A percentile compares a stretch with the other conserved stretches of the same genome.
Conservation (phyloP, 2,888 invertebrate species). For the Metalampra italica region DNA sequence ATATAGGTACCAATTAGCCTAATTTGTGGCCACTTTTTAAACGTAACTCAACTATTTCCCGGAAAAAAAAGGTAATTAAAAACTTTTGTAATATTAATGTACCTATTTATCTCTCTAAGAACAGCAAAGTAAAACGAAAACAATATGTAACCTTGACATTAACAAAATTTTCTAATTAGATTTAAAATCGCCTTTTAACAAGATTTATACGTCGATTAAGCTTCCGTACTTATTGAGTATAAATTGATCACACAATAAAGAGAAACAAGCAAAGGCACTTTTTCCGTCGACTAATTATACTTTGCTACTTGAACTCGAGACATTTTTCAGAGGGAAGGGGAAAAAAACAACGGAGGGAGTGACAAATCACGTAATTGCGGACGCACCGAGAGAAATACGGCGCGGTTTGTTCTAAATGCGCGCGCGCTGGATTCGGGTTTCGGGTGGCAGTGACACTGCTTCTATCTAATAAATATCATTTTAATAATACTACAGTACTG, state of each 20-base stretch:
- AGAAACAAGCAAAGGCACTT: conserved; percentile 60
- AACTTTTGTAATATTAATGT: too few species aligned
- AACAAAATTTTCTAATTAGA: background rate
- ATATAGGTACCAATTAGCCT: too few species aligned
- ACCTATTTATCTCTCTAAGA: too few species aligned
- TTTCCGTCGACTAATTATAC: conserved; percentile 71
- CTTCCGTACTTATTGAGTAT: conserved; percentile 35
- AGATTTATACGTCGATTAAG: conserved; percentile 9
- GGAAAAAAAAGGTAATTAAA: too few species aligned
- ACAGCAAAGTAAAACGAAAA: too few species aligned
- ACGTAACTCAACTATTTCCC: too few species aligned
- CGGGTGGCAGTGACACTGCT: conserved; percentile 46
- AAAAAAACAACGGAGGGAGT: conserved; percentile 48
- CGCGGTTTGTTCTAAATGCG: conserved; percentile 68
- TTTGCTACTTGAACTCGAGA: conserved; percentile 52
- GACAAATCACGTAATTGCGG: conserved; percentile 77
- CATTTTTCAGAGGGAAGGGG: conserved; percentile 62
- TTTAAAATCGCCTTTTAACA: background rate
- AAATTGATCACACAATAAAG: conserved; percentile 50
- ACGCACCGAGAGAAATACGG: conserved; percentile 73
- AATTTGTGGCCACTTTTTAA: too few species aligned
- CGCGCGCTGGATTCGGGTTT: conserved; percentile 45
- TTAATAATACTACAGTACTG: too few species aligned
- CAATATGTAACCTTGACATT: conserved; percentile 1
- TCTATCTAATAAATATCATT: conserved; percentile 50